Percentiles rank a stretch among this genome's conserved stretches.
phyloP scores from a whole-genome alignment of 2,888 invertebrate species.

The Brachynemurus nebulosus region DNA sequence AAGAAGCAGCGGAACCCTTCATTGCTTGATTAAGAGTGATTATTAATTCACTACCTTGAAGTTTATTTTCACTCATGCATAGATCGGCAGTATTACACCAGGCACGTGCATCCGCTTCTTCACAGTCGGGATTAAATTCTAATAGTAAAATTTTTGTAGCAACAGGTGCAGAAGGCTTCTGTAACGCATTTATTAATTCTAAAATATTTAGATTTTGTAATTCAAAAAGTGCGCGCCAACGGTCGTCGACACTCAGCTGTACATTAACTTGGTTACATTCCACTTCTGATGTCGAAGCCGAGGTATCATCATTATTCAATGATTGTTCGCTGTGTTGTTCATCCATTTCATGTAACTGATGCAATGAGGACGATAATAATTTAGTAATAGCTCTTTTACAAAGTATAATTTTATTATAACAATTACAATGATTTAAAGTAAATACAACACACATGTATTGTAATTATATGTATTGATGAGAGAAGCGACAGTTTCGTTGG shows the following conservation, averaged over 20 bases:
- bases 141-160: background rate
- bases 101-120: background rate
- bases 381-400: too few relatives aligned
- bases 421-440: too few relatives aligned
- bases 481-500: too few relatives aligned
- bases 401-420: too few relatives aligned
- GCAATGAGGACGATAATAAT: too few relatives aligned
- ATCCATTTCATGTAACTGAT: too few relatives aligned
- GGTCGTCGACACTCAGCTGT: background rate
- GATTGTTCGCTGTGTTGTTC: too few relatives aligned
- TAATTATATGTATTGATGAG: too few relatives aligned
- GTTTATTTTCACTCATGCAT: conserved; percentile 9
- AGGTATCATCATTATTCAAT: too few relatives aligned
- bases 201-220: background rate
- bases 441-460: too few relatives aligned
- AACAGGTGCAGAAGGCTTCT: background rate
- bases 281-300: background rate
- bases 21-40: conserved; percentile 9
- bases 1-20: conserved; percentile 9
- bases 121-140: conserved; percentile 10
- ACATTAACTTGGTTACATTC: background rate
- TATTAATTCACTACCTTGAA: conserved; percentile 9
- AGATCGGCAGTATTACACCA: conserved; percentile 12
- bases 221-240: too few relatives aligned
- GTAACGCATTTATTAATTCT: background rate